Base-by-base conservation (phyloP, 1,140 invertebrate species). In the Brachionus plicatilis region DNA sequence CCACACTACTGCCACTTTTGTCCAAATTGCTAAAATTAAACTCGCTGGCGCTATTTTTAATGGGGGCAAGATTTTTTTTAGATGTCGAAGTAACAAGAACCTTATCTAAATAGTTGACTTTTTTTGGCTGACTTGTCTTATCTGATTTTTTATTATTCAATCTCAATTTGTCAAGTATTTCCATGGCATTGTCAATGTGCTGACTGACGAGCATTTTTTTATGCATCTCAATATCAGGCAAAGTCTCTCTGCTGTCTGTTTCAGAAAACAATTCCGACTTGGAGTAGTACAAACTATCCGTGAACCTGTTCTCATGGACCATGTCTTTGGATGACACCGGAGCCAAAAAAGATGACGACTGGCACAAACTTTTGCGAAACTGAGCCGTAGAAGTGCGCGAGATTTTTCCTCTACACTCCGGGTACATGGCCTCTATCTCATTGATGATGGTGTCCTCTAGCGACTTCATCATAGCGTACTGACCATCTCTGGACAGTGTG, bases 301-400 rank as follows among this genome's bases (percentile, higher is more conserved):
- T 29, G 43, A 20, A 41, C n/a, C 24, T 41, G 41, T 43, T 72
- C 3, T 41, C 37, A 41, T 41, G 37, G 17, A 11, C 17, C 33
- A 20, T 43, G 17, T 72, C 66, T 24, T 33, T 72, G n/a, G 68
- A 41, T 5, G 37, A 41, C 1, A n/a, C 0, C 6, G 66, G 33
- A 70, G 33, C 17, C 17, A 72, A 72, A 41, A 43, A 37, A 43
- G 29, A 41, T 8, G 37, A 72, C 3, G 68, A 14, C 9, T 60
- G 53, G 11, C 12, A 11, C 17, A 68, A 24, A 68, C 27, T 53
- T 80, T 80, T 80, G 7, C 50, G 45, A 41, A 41, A 80, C 20
- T 53, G 76, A 80, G 76, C 76, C 9, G 76, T 80, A 8, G 50
- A 60, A 37, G 76, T 80, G n/a, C 76, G 43, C 33, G 76, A 50